phyloP scores from a whole-genome alignment of 2,888 invertebrate genomes.

The Eupithecia insigniata region DNA sequence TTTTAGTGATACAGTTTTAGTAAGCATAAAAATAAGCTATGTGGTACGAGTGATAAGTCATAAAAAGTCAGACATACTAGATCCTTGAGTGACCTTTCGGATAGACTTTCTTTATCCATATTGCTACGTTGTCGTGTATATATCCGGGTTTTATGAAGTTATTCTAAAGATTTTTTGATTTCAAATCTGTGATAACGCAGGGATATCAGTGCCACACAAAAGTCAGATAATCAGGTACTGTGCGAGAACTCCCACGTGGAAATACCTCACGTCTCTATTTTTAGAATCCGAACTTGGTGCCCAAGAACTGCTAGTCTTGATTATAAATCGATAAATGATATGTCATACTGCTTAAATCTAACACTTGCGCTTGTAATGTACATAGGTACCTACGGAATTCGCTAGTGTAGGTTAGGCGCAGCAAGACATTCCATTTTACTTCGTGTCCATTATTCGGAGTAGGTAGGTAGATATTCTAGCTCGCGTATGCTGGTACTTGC shows the following conservation, averaged over 20 bases:
- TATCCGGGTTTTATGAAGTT: conserved; percentile 58
- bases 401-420: conserved; percentile 2
- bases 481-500: neutral
- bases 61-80: conserved; percentile 73
- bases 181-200: conserved; percentile 72
- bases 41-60: conserved; percentile 71
- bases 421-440: neutral
- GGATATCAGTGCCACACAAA: conserved; percentile 69
- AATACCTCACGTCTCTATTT: conserved; percentile 82
- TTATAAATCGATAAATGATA: conserved; percentile 52
- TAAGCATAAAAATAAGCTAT: conserved; percentile 68
- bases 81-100: conserved; percentile 82
- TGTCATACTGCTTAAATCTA: neutral
- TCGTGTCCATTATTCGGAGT: conserved; percentile 14
- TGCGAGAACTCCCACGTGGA: conserved; percentile 82
- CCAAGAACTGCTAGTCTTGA: conserved; percentile 66
- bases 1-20: conserved; percentile 64
- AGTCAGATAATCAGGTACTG: conserved; percentile 74
- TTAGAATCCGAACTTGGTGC: conserved; percentile 79
- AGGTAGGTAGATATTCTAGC: neutral
- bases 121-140: conserved; percentile 66
- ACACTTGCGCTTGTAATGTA: neutral
- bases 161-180: conserved; percentile 55
- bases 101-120: conserved; percentile 80
- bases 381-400: neutral